Conservation (phyloP, 64 coral and sea anemone species). For the Stichodactyla helianthus region DNA sequence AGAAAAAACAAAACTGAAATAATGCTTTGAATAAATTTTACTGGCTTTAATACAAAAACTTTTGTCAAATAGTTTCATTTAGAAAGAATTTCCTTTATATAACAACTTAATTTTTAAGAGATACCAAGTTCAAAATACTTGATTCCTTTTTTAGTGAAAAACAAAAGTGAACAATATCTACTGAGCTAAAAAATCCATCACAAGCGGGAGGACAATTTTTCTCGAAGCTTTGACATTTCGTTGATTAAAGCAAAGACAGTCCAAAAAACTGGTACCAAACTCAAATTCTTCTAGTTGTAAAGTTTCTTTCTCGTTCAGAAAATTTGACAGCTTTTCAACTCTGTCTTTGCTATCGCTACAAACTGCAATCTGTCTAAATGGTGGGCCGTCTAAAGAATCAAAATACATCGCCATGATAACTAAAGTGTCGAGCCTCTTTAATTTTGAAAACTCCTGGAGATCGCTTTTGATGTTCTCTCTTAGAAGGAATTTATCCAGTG, state of each 20-base stretch:
- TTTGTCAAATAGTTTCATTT: too few species aligned
- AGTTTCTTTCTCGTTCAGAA: conserved; percentile 12
- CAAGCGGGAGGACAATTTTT: conserved; percentile 79
- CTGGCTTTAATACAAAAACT: too few species aligned
- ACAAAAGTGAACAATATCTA: not conserved
- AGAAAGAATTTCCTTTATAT: too few species aligned
- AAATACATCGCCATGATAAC: conserved; percentile 81
- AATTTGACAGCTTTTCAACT: conserved; percentile 20
- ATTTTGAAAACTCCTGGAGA: conserved; percentile 42
- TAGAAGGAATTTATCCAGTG: conserved; percentile 44
- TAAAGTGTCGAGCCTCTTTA: conserved; percentile 31
- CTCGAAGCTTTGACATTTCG: conserved; percentile 59
- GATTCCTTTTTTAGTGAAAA: not conserved
- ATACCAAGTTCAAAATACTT: not conserved
- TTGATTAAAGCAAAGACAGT: conserved; percentile 61
- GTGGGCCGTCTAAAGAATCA: conserved; percentile 42
- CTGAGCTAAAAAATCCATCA: conserved; percentile 34
- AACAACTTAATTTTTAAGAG: not conserved
- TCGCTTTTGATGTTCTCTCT: conserved; percentile 32
- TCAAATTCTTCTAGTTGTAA: conserved; percentile 21
- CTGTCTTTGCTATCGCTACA: conserved; percentile 34
- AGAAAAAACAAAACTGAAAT: too few species aligned
- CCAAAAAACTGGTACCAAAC: not conserved
- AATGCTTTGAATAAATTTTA: too few species aligned
- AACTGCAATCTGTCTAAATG: conserved; percentile 64